These are phyloP conservation scores for Malthinus seriepunctatus DNA, from an alignment of 2,888 invertebrate species.

Conservation along the genomic window DNA sequence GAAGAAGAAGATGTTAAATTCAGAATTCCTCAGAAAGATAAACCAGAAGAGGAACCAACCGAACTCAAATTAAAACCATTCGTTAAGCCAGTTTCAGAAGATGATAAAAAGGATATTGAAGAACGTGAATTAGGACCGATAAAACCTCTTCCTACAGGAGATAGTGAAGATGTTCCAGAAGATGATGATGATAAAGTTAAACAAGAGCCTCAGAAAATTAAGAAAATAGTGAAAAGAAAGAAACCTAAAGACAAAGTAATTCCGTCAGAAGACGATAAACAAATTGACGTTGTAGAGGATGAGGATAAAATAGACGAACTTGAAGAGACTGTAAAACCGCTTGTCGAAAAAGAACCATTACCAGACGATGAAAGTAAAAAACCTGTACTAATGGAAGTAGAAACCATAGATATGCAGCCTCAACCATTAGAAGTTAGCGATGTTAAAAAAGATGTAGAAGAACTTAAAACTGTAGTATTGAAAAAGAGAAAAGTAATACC, in stretches of 20 bases:
- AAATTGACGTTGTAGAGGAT: conserved; percentile 40
- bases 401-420: conserved; percentile 63
- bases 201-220: conserved; percentile 44
- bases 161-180: neutral
- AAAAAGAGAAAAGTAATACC: conserved; percentile 51
- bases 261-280: conserved; percentile 47
- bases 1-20: conserved; percentile 55
- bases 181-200: conserved; percentile 28
- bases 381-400: conserved; percentile 61
- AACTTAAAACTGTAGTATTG: conserved; percentile 68
- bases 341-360: conserved; percentile 18
- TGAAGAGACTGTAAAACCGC: conserved; percentile 9
- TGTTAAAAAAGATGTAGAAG: conserved; percentile 57
- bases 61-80: conserved; percentile 50
- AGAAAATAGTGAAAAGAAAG: conserved; percentile 46
- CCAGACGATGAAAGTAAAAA: conserved; percentile 17
- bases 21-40: conserved; percentile 40
- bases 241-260: conserved; percentile 44
- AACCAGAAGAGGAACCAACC: conserved; percentile 47
- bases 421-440: conserved; percentile 65
- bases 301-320: conserved; percentile 23
- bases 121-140: conserved; percentile 37
- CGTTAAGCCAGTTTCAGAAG: conserved; percentile 51
- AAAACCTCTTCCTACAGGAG: conserved; percentile 26
- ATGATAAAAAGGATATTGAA: conserved; percentile 37